These are phyloP conservation scores for Oophaga pumilio DNA, from an alignment of 2,113 vertebrate genomes.

Conservation along the genomic window DNA sequence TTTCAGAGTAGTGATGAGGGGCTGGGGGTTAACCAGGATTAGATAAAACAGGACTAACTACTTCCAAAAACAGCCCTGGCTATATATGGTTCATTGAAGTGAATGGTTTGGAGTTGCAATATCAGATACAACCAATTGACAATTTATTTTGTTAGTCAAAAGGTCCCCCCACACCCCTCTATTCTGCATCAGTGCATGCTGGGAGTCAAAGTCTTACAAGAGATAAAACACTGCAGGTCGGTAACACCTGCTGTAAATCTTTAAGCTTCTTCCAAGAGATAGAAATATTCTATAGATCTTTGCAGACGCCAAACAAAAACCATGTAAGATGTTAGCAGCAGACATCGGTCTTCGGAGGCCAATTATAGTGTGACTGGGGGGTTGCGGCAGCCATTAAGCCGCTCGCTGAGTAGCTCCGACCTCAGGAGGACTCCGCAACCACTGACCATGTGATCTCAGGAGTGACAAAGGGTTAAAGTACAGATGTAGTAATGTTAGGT, in stretches of 20 bases:
- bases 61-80: too few species aligned
- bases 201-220: neutral
- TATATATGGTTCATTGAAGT: too few species aligned
- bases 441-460: neutral
- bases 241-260: neutral
- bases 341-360: neutral
- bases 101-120: too few species aligned
- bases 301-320: too few species aligned
- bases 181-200: neutral
- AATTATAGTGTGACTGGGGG: neutral
- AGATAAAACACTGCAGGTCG: neutral
- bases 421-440: neutral
- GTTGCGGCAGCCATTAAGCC: neutral
- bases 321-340: too few species aligned
- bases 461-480: neutral
- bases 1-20: neutral
- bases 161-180: neutral
- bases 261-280: too few species aligned
- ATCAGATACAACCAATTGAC: too few species aligned
- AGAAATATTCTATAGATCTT: neutral
- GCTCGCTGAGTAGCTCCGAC: neutral
- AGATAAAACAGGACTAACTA: too few species aligned
- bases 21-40: too few species aligned
- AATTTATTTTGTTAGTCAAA: too few species aligned
- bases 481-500: neutral